phyloP scores from a whole-genome alignment of 2,888 invertebrate genomes.

The Leptinotarsa juncta region DNA sequence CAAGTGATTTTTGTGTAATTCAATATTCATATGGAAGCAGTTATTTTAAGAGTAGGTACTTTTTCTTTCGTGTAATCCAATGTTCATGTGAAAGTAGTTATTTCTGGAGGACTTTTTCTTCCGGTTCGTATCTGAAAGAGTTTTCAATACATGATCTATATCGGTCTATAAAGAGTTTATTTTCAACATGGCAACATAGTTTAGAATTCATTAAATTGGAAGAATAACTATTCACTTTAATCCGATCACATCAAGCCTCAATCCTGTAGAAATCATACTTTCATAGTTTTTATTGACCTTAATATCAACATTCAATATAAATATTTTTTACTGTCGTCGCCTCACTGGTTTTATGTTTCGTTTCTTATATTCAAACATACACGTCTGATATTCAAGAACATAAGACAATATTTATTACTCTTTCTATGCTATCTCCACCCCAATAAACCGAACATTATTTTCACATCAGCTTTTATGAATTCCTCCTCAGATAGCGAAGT shows the following conservation, averaged over 20 bases:
- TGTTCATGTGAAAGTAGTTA: no score
- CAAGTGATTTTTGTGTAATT: no score
- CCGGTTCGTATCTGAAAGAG: no score
- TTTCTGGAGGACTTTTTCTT: no score
- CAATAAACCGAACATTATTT: constrained; percentile 39
- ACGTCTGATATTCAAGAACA: constrained; percentile 35
- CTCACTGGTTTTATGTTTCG: constrained; percentile 26
- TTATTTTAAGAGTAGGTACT: no score
- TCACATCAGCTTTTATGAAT: constrained; percentile 35
- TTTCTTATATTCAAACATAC: constrained; percentile 30
- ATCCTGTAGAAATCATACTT: not conserved
- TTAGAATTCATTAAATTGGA: no score
- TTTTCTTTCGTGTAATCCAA: no score
- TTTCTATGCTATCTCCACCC: constrained; percentile 23
- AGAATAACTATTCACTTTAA: no score
- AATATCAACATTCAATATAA: constrained; percentile 29
- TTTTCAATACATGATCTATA: no score
- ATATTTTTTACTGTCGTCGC: constrained; percentile 21
- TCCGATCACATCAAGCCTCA: not conserved
- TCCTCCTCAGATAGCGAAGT: not conserved
- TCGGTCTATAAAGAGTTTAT: no score
- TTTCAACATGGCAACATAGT: no score
- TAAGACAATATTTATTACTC: constrained; percentile 37
- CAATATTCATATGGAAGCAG: no score
- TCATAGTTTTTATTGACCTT: not conserved